Evolutionary conservation across 2,113 vertebrate species (phyloP).

Genomic region (Misgurnus mizolepis): DNA sequence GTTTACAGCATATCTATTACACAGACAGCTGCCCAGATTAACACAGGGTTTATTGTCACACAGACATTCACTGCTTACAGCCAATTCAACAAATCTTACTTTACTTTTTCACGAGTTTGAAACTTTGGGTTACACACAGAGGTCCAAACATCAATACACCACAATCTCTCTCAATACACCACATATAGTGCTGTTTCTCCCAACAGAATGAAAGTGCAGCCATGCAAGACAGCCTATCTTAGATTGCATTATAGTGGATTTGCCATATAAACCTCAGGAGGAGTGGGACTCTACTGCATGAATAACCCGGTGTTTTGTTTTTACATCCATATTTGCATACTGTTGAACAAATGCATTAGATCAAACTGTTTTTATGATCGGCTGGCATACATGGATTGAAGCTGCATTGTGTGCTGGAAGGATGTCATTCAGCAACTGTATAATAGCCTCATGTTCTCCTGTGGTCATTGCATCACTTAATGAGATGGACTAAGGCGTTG

Average conservation of each 20-base stretch:
- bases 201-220: constrained; percentile 4
- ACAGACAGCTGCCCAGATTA: background rate
- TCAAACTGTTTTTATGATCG: background rate
- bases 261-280: background rate
- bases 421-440: background rate
- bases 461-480: constrained; percentile 49
- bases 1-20: background rate
- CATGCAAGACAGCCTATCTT: background rate
- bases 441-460: constrained; percentile 35
- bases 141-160: no score
- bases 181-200: background rate
- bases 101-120: no score
- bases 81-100: no score
- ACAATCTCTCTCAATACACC: background rate
- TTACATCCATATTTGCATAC: background rate
- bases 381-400: background rate
- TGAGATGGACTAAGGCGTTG: constrained; percentile 58
- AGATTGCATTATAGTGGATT: constrained; percentile 17
- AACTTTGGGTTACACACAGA: no score
- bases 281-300: background rate
- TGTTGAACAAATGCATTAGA: background rate
- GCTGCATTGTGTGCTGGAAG: background rate
- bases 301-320: background rate
- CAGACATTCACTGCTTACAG: no score
- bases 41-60: background rate